Conservation (phyloP, 2,113 vertebrate genomes). For the Gallinago paraguaiae region DNA sequence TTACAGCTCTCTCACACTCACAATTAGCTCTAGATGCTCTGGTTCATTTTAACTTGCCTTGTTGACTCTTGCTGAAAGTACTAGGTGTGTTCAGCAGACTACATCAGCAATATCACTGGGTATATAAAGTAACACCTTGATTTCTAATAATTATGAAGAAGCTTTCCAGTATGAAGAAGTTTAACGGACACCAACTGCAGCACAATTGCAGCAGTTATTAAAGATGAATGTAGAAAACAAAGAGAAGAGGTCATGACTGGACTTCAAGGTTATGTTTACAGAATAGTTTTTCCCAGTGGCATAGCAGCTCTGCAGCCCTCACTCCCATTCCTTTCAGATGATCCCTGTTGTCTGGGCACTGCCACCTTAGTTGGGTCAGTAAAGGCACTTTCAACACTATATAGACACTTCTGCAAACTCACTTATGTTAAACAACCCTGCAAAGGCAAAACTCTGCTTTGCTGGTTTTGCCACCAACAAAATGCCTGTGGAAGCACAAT, state of each 20-base stretch:
- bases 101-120: background rate
- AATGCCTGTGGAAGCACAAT: background rate
- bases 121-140: background rate
- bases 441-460: background rate
- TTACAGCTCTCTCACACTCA: background rate
- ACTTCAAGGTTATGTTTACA: background rate
- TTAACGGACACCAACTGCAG: background rate
- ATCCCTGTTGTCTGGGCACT: background rate
- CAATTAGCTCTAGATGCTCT: background rate
- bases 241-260: background rate
- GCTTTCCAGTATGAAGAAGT: background rate
- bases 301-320: background rate
- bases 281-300: background rate
- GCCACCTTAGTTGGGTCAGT: background rate
- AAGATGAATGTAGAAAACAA: background rate
- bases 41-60: background rate
- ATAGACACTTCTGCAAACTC: background rate
- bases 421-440: background rate
- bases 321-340: background rate
- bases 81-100: background rate
- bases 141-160: background rate
- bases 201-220: background rate
- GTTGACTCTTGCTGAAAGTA: background rate
- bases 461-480: background rate
- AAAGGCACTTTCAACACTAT: background rate